Evolutionary conservation across 2,113 vertebrate species (phyloP).

Genomic region (Percina caprodes): DNA sequence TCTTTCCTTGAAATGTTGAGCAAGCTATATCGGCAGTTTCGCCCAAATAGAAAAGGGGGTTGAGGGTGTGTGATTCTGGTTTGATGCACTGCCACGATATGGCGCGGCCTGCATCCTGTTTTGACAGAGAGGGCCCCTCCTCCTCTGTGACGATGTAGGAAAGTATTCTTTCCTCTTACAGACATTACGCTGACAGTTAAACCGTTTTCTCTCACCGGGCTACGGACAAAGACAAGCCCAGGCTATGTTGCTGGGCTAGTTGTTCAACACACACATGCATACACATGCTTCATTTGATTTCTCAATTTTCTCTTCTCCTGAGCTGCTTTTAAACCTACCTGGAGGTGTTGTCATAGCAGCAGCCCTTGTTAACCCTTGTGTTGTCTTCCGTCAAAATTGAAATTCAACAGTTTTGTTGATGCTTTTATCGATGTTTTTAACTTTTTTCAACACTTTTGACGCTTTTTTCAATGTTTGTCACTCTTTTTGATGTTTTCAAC

Average conservation of each 20-base stretch:
- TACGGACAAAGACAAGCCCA: slow-evolving; percentile 29
- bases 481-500: too few species aligned
- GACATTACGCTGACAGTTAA: slow-evolving; percentile 51
- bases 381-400: too few species aligned
- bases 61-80: slow-evolving; percentile 43
- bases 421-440: too few species aligned
- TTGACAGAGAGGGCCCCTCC: slow-evolving; percentile 49
- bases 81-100: slow-evolving; percentile 52
- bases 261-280: neutral
- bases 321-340: neutral
- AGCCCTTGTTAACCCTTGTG: too few species aligned
- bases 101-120: slow-evolving; percentile 72
- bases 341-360: neutral
- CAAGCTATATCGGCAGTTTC: slow-evolving; percentile 38
- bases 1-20: slow-evolving; percentile 26
- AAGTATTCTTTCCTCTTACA: slow-evolving; percentile 40
- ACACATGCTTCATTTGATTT: neutral
- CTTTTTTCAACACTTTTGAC: too few species aligned
- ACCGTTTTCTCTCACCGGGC: slow-evolving; percentile 34
- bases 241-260: slow-evolving; percentile 16
- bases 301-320: neutral
- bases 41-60: slow-evolving; percentile 31
- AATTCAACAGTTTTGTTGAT: too few species aligned
- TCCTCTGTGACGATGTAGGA: slow-evolving; percentile 42
- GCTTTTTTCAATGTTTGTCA: too few species aligned